A percentile compares a stretch with the other conserved stretches of the same genome.
Conservation (phyloP, 1,140 invertebrate genomes). For the Mycetomoellerius zeteki region DNA sequence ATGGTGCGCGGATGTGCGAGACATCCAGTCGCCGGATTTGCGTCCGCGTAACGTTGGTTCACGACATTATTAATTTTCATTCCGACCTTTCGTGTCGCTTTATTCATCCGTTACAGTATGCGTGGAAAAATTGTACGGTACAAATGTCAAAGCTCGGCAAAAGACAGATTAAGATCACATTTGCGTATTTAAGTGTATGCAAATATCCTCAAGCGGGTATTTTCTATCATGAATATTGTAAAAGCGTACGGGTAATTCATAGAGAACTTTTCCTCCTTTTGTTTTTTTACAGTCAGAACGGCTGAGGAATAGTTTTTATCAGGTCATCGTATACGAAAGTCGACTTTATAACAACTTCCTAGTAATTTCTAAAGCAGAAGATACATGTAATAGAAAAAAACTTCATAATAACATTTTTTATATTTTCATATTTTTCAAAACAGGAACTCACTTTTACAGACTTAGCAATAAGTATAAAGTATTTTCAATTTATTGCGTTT, state of each 20-base stretch:
- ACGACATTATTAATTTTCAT: conserved; percentile 58
- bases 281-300: neutral
- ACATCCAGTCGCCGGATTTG: conserved; percentile 45
- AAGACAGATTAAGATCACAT: conserved; percentile 9
- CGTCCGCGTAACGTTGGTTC: neutral
- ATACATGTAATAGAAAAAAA: conserved; percentile 10
- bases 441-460: neutral
- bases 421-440: neutral
- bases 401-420: neutral
- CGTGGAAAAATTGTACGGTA: conserved; percentile 19
- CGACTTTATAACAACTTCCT: conserved; percentile 10
- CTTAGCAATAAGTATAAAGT: too few species aligned
- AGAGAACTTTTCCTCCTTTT: neutral
- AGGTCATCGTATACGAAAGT: neutral
- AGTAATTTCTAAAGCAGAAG: conserved; percentile 16
- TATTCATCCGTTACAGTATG: conserved; percentile 3
- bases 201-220: conserved; percentile 5
- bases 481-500: too few species aligned
- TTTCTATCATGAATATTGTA: neutral
- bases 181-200: conserved; percentile 7
- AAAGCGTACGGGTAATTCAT: neutral
- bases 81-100: conserved; percentile 28
- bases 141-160: neutral
- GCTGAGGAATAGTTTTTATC: neutral
- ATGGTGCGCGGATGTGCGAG: conserved; percentile 47